phyloP scores from a whole-genome alignment of 2,888 invertebrate genomes.

The Dromius quadrimaculatus region DNA sequence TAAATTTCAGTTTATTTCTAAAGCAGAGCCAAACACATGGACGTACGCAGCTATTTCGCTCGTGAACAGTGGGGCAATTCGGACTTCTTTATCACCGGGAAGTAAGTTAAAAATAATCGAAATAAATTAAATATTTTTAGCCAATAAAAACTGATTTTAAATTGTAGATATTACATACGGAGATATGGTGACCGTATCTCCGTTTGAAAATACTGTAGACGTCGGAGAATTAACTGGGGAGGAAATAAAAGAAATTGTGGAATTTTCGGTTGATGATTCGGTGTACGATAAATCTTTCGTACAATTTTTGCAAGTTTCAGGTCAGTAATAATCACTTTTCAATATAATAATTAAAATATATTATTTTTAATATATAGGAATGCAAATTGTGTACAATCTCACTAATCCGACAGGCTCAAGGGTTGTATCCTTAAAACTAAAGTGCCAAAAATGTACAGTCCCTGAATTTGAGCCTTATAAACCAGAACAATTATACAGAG shows the following conservation, averaged over 20 bases:
- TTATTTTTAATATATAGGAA: slow-evolving; percentile 65
- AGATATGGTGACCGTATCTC: slow-evolving; percentile 76
- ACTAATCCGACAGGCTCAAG: slow-evolving; percentile 71
- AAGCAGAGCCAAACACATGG: slow-evolving; percentile 71
- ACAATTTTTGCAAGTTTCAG: slow-evolving; percentile 74
- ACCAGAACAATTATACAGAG: slow-evolving; percentile 70
- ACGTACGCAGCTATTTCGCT: slow-evolving; percentile 76
- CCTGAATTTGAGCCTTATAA: slow-evolving; percentile 75
- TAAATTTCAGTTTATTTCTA: slow-evolving; percentile 67
- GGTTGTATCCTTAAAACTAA: slow-evolving; percentile 70
- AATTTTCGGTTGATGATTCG: slow-evolving; percentile 68
- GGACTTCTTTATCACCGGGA: slow-evolving; percentile 76
- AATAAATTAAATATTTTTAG: too few relatives aligned
- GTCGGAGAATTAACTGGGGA: slow-evolving; percentile 77
- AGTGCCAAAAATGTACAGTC: slow-evolving; percentile 74
- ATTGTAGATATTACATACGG: slow-evolving; percentile 78
- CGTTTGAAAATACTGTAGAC: slow-evolving; percentile 83
- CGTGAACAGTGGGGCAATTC: slow-evolving; percentile 77
- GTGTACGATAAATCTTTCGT: slow-evolving; percentile 66
- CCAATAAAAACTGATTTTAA: too few relatives aligned
- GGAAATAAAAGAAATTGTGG: slow-evolving; percentile 73
- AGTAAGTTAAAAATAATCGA: slow-evolving; percentile 70
- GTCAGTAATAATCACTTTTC: slow-evolving; percentile 61
- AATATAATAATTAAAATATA: background rate
- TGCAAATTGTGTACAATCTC: slow-evolving; percentile 74